Evolutionary conservation across 2,797 vertebrate genomes (phyloP).

Genomic region (Luscinia luscinia): DNA sequence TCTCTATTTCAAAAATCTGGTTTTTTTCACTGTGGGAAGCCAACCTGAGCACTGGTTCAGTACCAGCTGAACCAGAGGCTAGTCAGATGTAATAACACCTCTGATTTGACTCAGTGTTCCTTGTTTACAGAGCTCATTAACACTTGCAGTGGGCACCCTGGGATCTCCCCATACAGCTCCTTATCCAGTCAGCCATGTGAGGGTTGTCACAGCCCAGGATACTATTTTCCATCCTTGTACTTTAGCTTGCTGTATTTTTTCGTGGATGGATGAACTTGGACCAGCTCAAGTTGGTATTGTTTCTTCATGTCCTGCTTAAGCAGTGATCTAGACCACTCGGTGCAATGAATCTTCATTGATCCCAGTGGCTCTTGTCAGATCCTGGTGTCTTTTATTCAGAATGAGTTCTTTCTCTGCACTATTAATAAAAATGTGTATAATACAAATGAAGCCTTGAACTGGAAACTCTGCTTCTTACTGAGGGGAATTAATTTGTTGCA

Average conservation of each 20-base stretch:
- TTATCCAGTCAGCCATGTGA: background rate
- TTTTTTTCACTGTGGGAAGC: background rate
- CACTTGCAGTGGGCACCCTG: background rate
- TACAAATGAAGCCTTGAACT: background rate
- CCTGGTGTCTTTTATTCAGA: background rate
- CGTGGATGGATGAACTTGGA: background rate
- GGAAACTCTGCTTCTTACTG: background rate
- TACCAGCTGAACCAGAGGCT: background rate
- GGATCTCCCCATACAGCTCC: background rate
- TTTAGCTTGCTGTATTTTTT: background rate
- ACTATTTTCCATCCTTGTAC: background rate
- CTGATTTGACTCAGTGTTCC: background rate
- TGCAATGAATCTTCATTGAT: background rate
- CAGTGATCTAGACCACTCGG: background rate
- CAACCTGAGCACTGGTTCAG: background rate
- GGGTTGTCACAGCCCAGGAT: background rate
- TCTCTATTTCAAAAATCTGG: background rate
- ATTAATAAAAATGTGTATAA: background rate
- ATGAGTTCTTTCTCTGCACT: background rate
- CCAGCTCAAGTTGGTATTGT: background rate
- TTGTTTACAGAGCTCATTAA: background rate
- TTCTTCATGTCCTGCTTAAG: background rate
- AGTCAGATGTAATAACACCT: background rate
- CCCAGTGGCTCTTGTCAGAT: background rate
- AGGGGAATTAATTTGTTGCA: background rate